These are phyloP conservation scores for Brachionus asplanchnoidis DNA, from an alignment of 1,140 invertebrate genomes.

Conservation along the genomic window DNA sequence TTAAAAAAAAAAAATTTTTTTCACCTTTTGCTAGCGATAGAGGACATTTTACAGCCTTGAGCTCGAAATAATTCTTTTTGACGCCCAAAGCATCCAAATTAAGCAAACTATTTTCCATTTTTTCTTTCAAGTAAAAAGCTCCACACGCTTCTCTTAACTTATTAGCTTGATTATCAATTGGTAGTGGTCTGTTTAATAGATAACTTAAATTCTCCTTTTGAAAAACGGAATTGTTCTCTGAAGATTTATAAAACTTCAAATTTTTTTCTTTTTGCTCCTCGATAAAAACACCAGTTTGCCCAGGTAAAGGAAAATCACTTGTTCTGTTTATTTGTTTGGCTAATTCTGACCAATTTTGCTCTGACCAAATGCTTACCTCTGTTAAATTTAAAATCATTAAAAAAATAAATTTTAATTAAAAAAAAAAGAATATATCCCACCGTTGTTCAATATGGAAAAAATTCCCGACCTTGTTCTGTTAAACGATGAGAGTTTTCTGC, in stretches of 20 bases:
- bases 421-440: background rate
- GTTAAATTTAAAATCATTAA: background rate
- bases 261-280: background rate
- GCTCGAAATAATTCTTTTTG: background rate
- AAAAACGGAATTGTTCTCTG: background rate
- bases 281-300: constrained; percentile 10
- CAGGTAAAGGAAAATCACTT: constrained; percentile 22
- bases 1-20: background rate
- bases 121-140: background rate
- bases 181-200: background rate
- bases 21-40: background rate
- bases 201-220: background rate
- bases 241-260: background rate
- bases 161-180: background rate
- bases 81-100: background rate
- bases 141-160: constrained; percentile 18
- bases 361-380: constrained; percentile 23
- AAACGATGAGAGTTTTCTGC: background rate
- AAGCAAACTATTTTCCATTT: constrained; percentile 16
- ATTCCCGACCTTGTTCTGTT: constrained; percentile 19
- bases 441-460: background rate
- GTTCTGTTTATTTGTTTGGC: constrained; percentile 25
- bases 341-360: constrained; percentile 31
- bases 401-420: background rate
- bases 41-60: constrained; percentile 29